Percentiles rank a stretch among this genome's conserved stretches.
These are phyloP conservation scores for Pharmacophagus antenor DNA, from an alignment of 2,888 invertebrate genomes.

Conservation along the genomic window DNA sequence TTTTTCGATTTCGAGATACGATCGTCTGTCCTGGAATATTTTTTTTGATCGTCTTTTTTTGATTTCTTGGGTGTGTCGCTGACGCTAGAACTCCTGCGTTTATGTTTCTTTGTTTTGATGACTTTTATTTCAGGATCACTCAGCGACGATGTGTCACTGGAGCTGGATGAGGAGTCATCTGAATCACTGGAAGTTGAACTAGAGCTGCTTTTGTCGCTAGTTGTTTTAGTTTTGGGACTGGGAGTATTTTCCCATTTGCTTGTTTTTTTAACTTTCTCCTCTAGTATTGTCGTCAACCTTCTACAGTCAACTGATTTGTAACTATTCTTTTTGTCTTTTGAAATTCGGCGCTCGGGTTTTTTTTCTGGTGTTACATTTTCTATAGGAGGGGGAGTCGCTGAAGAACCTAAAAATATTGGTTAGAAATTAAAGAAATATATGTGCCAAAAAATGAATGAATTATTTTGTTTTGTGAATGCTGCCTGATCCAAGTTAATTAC, in stretches of 20 bases:
- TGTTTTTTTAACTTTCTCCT: conserved; percentile 59
- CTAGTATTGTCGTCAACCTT: conserved; percentile 58
- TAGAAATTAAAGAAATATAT: too few relatives aligned
- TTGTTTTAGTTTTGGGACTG: conserved; percentile 53
- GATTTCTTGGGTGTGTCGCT: conserved; percentile 56
- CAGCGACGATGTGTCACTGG: conserved; percentile 53
- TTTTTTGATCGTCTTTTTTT: conserved; percentile 55
- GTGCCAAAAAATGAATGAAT: too few relatives aligned
- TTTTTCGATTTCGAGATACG: conserved; percentile 51
- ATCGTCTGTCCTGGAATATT: conserved; percentile 46
- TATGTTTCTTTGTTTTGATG: conserved; percentile 59
- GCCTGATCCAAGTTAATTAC: too few relatives aligned
- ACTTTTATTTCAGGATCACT: conserved; percentile 49
- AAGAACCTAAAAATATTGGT: conserved; percentile 54
- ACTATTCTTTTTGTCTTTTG: conserved; percentile 60
- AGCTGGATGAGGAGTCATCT: conserved; percentile 55
- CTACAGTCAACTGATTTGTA: conserved; percentile 59
- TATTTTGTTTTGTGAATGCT: too few relatives aligned
- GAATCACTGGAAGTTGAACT: conserved; percentile 66
- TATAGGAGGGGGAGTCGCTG: conserved; percentile 62
- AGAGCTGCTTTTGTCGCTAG: conserved; percentile 60
- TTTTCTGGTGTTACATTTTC: conserved; percentile 67
- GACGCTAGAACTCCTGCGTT: conserved; percentile 59
- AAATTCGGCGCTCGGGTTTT: conserved; percentile 51
- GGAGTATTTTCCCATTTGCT: conserved; percentile 57